Evolutionary conservation across 2,797 vertebrate genomes (phyloP).

Genomic region (Pogonophryne albipinna): DNA sequence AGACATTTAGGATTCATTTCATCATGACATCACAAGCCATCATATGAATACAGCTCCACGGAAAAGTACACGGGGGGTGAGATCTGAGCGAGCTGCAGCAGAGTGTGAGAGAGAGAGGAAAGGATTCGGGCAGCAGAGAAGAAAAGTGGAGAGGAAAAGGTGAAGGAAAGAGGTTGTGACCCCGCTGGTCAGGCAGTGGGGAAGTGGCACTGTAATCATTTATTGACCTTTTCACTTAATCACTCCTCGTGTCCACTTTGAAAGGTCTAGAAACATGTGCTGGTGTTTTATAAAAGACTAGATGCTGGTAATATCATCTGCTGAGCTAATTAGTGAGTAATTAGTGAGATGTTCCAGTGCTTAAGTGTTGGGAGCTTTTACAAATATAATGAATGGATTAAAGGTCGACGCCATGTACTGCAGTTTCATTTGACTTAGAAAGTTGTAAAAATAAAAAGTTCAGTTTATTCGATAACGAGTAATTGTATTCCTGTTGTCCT

Average conservation of each 20-base stretch:
- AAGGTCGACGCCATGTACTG: neutral
- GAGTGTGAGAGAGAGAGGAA: constrained; percentile 15
- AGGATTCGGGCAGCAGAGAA: constrained; percentile 39
- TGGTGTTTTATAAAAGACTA: constrained; percentile 13
- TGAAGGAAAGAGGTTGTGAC: constrained; percentile 27
- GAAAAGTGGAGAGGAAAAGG: constrained; percentile 40
- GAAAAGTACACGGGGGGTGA: constrained; percentile 48
- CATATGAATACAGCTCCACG: constrained; percentile 50
- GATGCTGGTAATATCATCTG: neutral
- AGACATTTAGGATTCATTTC: constrained; percentile 75
- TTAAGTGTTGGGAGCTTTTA: constrained; percentile 2
- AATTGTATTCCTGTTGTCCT: too few species aligned
- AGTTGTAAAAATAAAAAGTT: neutral
- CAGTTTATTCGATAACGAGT: neutral
- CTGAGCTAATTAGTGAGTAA: constrained; percentile 8
- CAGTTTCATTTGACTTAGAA: neutral
- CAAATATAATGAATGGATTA: constrained; percentile 12
- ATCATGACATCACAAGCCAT: constrained; percentile 71
- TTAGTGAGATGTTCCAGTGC: neutral
- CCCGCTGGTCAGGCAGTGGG: constrained; percentile 33
- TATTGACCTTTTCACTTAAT: constrained; percentile 70
- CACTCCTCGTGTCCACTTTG: constrained; percentile 27
- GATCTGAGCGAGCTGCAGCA: constrained; percentile 52
- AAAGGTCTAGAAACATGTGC: constrained; percentile 22
- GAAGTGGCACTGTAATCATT: constrained; percentile 58